Evolutionary conservation across 2,888 invertebrate species (phyloP).

Genomic region (Eledona agricola): DNA sequence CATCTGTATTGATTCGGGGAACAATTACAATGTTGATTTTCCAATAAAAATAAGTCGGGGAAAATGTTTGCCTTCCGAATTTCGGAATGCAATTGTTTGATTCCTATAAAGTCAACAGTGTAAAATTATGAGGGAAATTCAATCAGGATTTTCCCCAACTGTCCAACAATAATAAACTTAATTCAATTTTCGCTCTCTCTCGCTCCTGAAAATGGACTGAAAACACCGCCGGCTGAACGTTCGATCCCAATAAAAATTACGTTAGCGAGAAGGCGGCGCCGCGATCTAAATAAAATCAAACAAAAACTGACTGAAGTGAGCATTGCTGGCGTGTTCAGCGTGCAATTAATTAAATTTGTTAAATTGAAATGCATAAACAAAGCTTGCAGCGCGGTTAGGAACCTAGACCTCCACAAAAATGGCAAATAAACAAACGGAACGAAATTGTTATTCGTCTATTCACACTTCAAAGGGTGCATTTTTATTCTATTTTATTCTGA

Average conservation of each 20-base stretch:
- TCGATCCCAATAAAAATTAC: neutral
- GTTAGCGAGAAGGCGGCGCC: too few relatives aligned
- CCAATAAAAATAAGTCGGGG: constrained; percentile 1
- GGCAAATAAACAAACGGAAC: too few relatives aligned
- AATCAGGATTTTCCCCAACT: neutral
- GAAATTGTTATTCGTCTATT: too few relatives aligned
- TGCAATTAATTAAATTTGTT: too few relatives aligned
- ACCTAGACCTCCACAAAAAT: too few relatives aligned
- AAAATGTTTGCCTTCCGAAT: constrained; percentile 7
- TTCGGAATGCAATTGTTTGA: constrained; percentile 3
- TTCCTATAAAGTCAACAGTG: constrained; percentile 1
- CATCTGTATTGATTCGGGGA: constrained; percentile 15
- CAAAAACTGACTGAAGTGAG: too few relatives aligned
- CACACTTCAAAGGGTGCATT: too few relatives aligned
- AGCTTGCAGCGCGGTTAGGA: too few relatives aligned
- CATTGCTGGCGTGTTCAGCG: too few relatives aligned
- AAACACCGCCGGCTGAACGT: neutral
- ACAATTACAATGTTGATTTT: constrained; percentile 15
- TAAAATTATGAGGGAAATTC: constrained; percentile 1
- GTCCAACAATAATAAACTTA: constrained; percentile 3
- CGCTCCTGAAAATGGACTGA: constrained; percentile 3
- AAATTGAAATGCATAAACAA: too few relatives aligned
- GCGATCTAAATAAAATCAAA: too few relatives aligned
- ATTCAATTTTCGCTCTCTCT: neutral
- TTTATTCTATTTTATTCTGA: too few relatives aligned